phyloP scores from a whole-genome alignment of 2,888 invertebrate genomes.

The Trissonchulus sp. region DNA sequence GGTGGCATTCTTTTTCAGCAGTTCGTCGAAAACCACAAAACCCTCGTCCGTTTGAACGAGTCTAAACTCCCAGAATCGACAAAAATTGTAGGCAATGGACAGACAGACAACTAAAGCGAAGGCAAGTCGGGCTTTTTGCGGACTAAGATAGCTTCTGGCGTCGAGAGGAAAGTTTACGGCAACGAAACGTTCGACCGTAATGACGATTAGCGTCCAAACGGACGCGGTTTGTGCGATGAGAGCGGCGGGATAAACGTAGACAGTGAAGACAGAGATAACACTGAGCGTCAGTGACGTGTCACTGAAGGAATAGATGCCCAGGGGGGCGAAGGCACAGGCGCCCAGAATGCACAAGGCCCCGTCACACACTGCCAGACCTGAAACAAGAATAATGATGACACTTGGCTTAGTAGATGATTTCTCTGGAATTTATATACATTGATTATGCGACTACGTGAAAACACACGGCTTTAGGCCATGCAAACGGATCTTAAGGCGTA shows the following conservation, averaged over 20 bases:
- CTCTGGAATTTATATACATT: no score
- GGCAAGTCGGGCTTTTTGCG: not conserved
- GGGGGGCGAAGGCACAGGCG: not conserved
- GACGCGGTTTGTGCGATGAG: constrained; percentile 26
- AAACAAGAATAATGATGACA: no score
- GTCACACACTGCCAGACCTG: constrained; percentile 15
- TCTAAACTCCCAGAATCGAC: constrained; percentile 5
- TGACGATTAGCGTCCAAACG: constrained; percentile 27
- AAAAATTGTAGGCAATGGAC: not conserved
- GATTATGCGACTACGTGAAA: not conserved
- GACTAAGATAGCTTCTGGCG: not conserved
- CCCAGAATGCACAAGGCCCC: constrained; percentile 22
- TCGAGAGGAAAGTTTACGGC: constrained; percentile 23
- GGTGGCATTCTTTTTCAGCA: not conserved
- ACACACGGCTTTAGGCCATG: no score
- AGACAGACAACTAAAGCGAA: not conserved
- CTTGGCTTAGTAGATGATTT: no score
- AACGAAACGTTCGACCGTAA: constrained; percentile 27
- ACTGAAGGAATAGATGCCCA: not conserved
- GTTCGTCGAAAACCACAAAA: not conserved
- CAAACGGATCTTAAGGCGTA: no score
- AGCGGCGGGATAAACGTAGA: constrained; percentile 27
- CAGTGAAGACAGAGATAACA: not conserved
- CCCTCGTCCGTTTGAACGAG: not conserved
- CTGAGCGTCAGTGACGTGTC: not conserved